Percentiles rank a stretch among this genome's conserved stretches.
Evolutionary conservation across 1,140 invertebrate species (phyloP).

Genomic region (Hetaerina americana): DNA sequence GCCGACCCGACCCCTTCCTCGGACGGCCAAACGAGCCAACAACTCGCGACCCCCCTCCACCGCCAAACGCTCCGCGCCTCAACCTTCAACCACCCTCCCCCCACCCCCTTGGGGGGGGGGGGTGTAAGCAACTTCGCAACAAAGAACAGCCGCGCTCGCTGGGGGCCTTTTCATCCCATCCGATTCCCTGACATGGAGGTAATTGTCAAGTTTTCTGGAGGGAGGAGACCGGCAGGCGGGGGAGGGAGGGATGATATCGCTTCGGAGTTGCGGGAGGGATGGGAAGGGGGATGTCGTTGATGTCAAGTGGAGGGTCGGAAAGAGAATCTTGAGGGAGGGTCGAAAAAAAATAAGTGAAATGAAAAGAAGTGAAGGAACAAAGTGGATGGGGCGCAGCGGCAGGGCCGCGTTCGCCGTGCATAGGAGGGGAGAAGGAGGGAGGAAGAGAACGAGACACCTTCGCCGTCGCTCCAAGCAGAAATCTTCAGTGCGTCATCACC

Average conservation of each 20-base stretch:
- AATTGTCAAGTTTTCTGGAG: background rate
- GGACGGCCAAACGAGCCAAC: no score
- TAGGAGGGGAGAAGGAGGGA: no score
- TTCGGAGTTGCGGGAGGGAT: background rate
- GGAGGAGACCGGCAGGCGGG: background rate
- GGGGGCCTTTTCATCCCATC: background rate
- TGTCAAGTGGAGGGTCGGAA: no score
- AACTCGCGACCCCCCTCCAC: no score
- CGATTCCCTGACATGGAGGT: background rate
- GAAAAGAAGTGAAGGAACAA: no score
- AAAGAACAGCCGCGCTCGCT: no score
- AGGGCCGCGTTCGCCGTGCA: no score
- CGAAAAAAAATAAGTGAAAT: background rate
- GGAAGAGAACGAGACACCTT: no score
- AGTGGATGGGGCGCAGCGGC: no score
- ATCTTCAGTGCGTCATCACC: background rate
- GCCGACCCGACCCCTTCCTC: no score
- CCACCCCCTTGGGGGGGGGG: background rate
- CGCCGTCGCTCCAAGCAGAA: background rate
- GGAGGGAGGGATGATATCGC: background rate
- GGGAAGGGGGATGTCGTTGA: background rate
- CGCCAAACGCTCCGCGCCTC: no score
- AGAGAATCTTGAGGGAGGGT: background rate
- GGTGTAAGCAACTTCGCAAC: background rate
- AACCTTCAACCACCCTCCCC: background rate